Conservation (phyloP, 2,888 invertebrate species). For the Sycophila texana region DNA sequence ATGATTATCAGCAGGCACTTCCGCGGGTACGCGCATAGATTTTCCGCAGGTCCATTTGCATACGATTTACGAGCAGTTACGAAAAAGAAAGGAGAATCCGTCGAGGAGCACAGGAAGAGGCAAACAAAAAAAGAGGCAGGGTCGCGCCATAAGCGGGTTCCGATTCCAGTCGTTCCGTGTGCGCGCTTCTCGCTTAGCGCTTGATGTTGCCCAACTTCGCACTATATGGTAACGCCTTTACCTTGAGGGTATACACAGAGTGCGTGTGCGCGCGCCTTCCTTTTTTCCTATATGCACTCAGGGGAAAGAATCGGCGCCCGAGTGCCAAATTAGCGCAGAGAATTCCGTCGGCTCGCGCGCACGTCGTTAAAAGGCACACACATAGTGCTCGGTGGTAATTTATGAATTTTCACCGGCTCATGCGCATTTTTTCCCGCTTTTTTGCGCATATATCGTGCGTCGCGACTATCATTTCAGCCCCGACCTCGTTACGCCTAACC, state of each 20-base stretch:
- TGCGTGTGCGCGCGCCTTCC: neutral
- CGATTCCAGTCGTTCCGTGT: slow-evolving; percentile 16
- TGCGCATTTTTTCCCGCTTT: neutral
- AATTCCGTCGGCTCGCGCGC: slow-evolving; percentile 2
- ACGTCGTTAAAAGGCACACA: neutral
- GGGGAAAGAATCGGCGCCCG: neutral
- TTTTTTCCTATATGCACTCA: neutral
- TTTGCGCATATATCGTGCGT: neutral
- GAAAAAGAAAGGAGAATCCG: slow-evolving; percentile 1
- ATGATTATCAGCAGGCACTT: neutral
- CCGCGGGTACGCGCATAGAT: neutral
- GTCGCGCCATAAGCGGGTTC: slow-evolving; percentile 4
- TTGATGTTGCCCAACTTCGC: neutral
- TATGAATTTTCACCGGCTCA: slow-evolving; percentile 5
- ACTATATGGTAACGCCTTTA: slow-evolving; percentile 6
- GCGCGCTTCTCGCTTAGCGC: neutral
- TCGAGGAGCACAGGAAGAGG: neutral
- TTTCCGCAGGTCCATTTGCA: slow-evolving; percentile 22
- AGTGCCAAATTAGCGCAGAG: slow-evolving; percentile 4
- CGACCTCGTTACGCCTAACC: slow-evolving; percentile 41
- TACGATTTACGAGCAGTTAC: slow-evolving; percentile 32
- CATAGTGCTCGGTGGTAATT: neutral
- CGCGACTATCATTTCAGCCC: slow-evolving; percentile 39
- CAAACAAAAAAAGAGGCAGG: neutral
- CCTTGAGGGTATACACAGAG: neutral